These are phyloP conservation scores for Drosophila dives DNA, from an alignment of 2,888 invertebrate species.

Conservation along the genomic window DNA sequence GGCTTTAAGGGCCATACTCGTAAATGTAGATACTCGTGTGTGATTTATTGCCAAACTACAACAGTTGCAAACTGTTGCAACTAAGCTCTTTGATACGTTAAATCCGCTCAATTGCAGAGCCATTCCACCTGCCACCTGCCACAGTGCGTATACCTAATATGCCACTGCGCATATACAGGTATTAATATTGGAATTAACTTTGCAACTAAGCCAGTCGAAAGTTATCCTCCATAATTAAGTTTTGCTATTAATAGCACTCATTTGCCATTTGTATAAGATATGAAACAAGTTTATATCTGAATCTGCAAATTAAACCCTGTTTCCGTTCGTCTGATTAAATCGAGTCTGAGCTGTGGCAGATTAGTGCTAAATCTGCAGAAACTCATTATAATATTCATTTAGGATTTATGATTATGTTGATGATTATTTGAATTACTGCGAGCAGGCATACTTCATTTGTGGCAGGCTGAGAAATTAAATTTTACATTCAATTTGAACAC, in stretches of 20 bases:
- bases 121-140: conserved; percentile 1
- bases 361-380: conserved; percentile 36
- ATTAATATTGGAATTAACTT: not conserved
- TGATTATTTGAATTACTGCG: conserved; percentile 33
- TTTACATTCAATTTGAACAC: conserved; percentile 55
- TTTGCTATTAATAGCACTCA: conserved; percentile 51
- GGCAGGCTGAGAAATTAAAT: conserved; percentile 39
- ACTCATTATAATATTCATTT: conserved; percentile 36
- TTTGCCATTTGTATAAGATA: conserved; percentile 42
- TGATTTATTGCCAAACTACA: not conserved
- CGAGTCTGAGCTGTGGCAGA: conserved; percentile 15
- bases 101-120: not conserved
- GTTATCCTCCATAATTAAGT: conserved; percentile 50
- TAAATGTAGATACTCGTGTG: not conserved
- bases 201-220: conserved; percentile 13
- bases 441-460: conserved; percentile 13
- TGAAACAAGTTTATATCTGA: conserved; percentile 9
- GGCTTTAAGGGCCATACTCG: not conserved
- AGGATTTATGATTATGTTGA: conserved; percentile 35
- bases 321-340: not conserved
- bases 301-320: not conserved
- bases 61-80: not conserved
- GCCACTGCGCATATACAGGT: not conserved
- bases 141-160: conserved; percentile 58
- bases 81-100: conserved; percentile 9